Base-by-base conservation (phyloP, 1,140 invertebrate species). In the Rhyzopertha dominica region DNA sequence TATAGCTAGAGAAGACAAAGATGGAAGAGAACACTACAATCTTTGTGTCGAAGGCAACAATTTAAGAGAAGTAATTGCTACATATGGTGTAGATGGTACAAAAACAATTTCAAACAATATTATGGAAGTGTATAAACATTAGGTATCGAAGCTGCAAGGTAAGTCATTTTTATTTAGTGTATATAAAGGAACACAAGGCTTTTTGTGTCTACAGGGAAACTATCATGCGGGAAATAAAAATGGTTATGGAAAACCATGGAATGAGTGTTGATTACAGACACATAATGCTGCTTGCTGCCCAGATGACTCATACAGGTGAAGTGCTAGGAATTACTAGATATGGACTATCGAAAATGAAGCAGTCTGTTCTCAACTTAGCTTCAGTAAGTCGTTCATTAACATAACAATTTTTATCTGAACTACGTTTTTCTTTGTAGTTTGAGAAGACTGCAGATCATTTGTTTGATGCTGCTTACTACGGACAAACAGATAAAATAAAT, bases 401-500 rank as follows among this genome's bases (percentile, higher is more conserved):
- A n/a, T n/a, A n/a, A n/a, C n/a, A n/a, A n/a, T n/a, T n/a, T n/a
- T n/a, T n/a, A n/a, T n/a, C 16, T 37, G 1, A 41, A 37, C 10
- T 24, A 23, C 35, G 23, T 48, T 47, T 58, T 57, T 65, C 38
- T 39, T 75, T 76, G 31, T 65, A 94, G 87, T 99, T 99, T 77
- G 97, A 99, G 69, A 96, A 95, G 73, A 99, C 96, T 5, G 87
- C 94, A 1, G 96, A 99, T 71, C 96, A 99, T 73, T 71, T 99
- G 42, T 99, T 97, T 70, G 96, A 99, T 73, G 96, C 97, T 3
- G 93, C 96, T 1, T 99, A 95, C 70, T 95, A 95, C 73, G 95
- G 95, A 2, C 95, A 99, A 71, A 84, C 81, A 45, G 96, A 99
- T 74, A 77, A 83, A 41, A 93, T 99, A 45, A 80, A 82, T 65